Evolutionary conservation across 2,113 vertebrate genomes (phyloP).

Genomic region (Zosterops pallidus): DNA sequence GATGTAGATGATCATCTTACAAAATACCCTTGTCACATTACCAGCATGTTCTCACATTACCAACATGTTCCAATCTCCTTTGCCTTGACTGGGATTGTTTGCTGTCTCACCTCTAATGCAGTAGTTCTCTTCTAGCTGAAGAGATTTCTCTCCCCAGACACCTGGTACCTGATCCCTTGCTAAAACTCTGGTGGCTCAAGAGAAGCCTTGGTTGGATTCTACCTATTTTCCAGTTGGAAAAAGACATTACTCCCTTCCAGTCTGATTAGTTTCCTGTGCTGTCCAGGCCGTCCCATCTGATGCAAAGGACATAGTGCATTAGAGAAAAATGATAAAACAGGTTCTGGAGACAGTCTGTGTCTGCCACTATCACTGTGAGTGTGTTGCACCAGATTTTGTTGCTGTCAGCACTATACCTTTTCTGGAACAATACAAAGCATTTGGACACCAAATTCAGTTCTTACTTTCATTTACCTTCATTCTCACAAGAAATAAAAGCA

Average conservation of each 20-base stretch:
- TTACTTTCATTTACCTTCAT: neutral
- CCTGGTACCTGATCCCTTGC: neutral
- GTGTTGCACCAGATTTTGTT: too few relatives aligned
- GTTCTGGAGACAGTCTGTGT: neutral
- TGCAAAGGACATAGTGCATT: rapidly evolving
- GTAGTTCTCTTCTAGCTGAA: neutral
- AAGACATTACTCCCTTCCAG: neutral
- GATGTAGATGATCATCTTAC: rapidly evolving
- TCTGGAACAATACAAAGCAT: neutral
- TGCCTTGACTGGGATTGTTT: neutral
- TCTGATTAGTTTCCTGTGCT: neutral
- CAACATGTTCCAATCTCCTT: neutral
- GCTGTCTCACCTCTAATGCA: neutral
- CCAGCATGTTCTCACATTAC: neutral
- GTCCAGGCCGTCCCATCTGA: neutral
- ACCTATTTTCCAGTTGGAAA: neutral
- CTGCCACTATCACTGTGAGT: rapidly evolving
- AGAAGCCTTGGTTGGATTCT: neutral
- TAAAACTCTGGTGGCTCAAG: neutral
- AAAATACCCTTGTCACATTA: rapidly evolving
- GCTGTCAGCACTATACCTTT: neutral
- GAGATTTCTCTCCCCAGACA: neutral
- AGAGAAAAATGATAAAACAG: neutral
- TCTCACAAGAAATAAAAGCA: neutral
- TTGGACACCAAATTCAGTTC: neutral